These are phyloP conservation scores for Drosophila nr. perissopoda DNA, from an alignment of 2,888 invertebrate genomes.

Conservation along the genomic window DNA sequence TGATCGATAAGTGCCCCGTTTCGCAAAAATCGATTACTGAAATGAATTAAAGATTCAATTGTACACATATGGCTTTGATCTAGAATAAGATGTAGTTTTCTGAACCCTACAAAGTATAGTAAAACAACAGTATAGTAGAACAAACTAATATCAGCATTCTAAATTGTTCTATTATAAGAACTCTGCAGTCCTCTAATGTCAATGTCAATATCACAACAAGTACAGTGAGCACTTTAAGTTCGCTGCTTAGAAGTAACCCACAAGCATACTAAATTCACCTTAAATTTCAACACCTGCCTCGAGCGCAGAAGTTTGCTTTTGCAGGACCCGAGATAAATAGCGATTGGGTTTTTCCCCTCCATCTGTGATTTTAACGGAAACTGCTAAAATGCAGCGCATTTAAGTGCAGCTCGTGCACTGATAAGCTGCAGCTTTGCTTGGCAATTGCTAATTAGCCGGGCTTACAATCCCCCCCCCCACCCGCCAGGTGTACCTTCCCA, in stretches of 20 bases:
- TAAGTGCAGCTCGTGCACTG: slow-evolving; percentile 48
- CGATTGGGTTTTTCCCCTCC: slow-evolving; percentile 10
- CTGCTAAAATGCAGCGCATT: slow-evolving; percentile 26
- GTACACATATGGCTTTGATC: neutral
- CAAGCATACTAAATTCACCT: neutral
- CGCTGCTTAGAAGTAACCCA: neutral
- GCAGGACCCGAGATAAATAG: neutral
- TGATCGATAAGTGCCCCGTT: too few species aligned
- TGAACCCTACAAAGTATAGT: neutral
- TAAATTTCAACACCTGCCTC: slow-evolving; percentile 4
- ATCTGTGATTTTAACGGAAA: neutral
- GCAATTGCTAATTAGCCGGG: slow-evolving; percentile 55
- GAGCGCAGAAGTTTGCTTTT: neutral
- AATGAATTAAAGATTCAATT: neutral
- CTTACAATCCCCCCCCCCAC: slow-evolving; percentile 17
- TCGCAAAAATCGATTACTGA: neutral
- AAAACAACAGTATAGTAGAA: too few species aligned
- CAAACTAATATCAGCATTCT: neutral
- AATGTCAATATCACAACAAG: neutral
- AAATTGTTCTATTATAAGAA: neutral
- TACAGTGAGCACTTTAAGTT: neutral
- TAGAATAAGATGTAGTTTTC: neutral
- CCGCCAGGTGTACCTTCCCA: neutral
- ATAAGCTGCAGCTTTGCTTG: slow-evolving; percentile 61
- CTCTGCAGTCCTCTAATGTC: neutral